Evolutionary conservation across 2,888 invertebrate species (phyloP), one percentile per base, ranked within the genome.

Genomic region (Sycophila texana): DNA sequence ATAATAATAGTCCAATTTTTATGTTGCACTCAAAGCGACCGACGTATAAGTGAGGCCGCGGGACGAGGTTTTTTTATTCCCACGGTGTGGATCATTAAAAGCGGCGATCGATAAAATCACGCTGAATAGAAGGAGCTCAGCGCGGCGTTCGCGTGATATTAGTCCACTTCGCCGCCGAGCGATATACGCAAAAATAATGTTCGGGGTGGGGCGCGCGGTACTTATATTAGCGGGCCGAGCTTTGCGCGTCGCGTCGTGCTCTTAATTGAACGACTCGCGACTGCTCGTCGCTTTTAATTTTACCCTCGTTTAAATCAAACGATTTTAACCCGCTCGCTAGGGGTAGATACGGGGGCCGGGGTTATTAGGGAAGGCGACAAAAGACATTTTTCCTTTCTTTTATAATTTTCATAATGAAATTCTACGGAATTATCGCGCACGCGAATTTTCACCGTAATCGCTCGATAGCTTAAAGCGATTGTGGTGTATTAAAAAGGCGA

Each of bases 121-220:
- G 20, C 51, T 60, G 14, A 60, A 60, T 14, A 39, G 14, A 60
- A 60, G 14, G 26, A 60, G 22, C 22, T 26, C 5, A 2, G 4
- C 14, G 13, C 20, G 22, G 12, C 57, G 61, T 16, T 78, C 49
- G 73, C 78, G 73, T 78, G 73, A 58, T 78, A 57, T 73, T 49
- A 57, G 55, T 68, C 7, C 57, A 78, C 74, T 74, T 39, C 22
- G 20, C 14, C n/a, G 5, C n/a, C n/a, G 22, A 22, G 18, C 53
- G 61, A 53, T 53, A 53, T 30, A 60, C 51, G 71, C 49, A 53
- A 72, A 72, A 66, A 60, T 39, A 67, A 72, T 71, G 71, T 65
- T 51, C 20, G 47, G 16, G n/a, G 22, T 20, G 22, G 22, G 60
- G 61, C 22, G 18, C 58, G 39, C 39, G 39, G 39, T 39, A 22